Base-by-base conservation (phyloP, 2,888 invertebrate genomes). In the Ophioninae sp. region DNA sequence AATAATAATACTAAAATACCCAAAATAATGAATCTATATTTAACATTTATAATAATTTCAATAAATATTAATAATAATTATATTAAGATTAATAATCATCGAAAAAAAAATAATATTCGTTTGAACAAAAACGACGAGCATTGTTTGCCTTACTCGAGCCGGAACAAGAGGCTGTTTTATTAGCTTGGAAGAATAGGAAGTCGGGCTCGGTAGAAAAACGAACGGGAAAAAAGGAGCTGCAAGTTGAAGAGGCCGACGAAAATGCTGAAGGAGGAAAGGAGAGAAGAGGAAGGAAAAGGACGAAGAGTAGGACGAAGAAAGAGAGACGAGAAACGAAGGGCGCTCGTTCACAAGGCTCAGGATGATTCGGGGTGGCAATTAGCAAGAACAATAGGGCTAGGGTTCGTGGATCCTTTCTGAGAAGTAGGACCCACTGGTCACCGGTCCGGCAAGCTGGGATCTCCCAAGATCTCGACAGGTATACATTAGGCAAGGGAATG, bases 381-480 rank as follows among this genome's bases (percentile, higher is more conserved):
- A 92, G 92, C 90, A 92, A 91, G 92, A 92, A 92, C 92, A 92
- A 92, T 92, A 90, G 91, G 90, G 88, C 88, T 87, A 85, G 80
- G 80, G 80, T 80, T 64, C 80, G 73, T 69, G 23, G 90, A 87
- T 86, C 89, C 85, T 83, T 92, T 91, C 91, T 90, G 88, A 87
- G 91, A 92, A 92, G 91, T 89, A 88, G 91, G 90, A 88, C 89
- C 89, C 87, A 83, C 86, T 75, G 81, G 79, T 72, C 76, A 58
- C 59, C 76, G 58, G 73, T 72, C 85, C 85, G 82, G 65, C 84
- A 51, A 61, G 71, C 63, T 41, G 73, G 58, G 71, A 64, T 37
- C 65, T 71, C 73, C 51, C 58, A 76, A 56, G 39, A 73, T 41
- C 76, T 56, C 37, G 80, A 68, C 82, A 84, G 81, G 79, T 79